Conservation (phyloP, 92 coral and sea anemone genomes). For the Porites cylindrica region DNA sequence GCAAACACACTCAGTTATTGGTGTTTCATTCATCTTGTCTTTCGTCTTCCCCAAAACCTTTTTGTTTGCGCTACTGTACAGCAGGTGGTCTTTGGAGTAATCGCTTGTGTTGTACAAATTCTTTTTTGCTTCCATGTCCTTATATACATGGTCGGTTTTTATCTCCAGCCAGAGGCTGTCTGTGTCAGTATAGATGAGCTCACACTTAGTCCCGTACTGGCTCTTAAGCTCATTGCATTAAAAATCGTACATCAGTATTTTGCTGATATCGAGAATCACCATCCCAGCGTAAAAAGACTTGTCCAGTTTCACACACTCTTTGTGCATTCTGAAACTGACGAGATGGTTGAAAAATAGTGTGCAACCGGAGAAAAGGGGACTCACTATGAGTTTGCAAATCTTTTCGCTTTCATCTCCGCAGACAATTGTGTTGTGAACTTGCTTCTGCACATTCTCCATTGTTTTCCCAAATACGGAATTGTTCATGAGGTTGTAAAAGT, state of each 20-base stretch:
- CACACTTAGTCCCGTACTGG: too few species aligned
- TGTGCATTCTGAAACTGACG: not conserved
- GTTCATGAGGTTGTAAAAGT: conserved; percentile 42
- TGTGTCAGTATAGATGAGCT: conserved; percentile 3
- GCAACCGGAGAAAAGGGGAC: not conserved
- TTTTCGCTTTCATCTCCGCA: not conserved
- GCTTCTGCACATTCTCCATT: conserved; percentile 38
- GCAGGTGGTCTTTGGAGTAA: not conserved
- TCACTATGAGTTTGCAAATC: not conserved
- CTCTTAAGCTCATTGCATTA: too few species aligned
- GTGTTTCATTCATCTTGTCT: not conserved
- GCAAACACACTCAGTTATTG: not conserved
- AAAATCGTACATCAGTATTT: too few species aligned
- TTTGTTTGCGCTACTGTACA: not conserved
- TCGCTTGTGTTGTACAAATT: conserved; percentile 15
- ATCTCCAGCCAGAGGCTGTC: not conserved
- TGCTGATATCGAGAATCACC: too few species aligned
- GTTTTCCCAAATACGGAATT: conserved; percentile 39
- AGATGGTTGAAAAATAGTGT: not conserved
- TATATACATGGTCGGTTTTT: conserved; percentile 8
- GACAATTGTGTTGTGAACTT: not conserved
- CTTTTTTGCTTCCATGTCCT: not conserved
- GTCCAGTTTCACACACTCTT: too few species aligned
- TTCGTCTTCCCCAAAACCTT: not conserved
- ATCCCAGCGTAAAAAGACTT: too few species aligned